A percentile compares a stretch with the other conserved stretches of the same genome.
Evolutionary conservation across 2,888 invertebrate genomes (phyloP).

Genomic region (Agriopis leucophaearia): DNA sequence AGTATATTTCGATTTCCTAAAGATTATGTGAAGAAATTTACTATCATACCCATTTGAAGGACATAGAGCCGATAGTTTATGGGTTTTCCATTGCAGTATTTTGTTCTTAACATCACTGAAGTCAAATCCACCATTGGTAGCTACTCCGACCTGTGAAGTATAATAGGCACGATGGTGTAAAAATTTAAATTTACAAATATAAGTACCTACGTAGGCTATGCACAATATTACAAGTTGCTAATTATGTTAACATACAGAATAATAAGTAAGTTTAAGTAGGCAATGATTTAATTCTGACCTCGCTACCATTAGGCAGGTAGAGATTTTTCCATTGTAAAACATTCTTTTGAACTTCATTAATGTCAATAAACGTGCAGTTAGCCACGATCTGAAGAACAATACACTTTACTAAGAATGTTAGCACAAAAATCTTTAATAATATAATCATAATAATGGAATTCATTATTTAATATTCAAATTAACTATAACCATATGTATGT

Average conservation of each 20-base stretch:
- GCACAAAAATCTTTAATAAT: too few relatives aligned
- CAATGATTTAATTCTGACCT: slow-evolving; percentile 64
- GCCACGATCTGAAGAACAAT: slow-evolving; percentile 67
- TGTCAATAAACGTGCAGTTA: slow-evolving; percentile 70
- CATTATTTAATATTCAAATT: too few relatives aligned
- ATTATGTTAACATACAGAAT: neutral
- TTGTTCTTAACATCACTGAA: slow-evolving; percentile 80
- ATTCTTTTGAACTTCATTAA: slow-evolving; percentile 75
- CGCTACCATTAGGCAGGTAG: slow-evolving; percentile 72
- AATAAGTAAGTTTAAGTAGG: neutral
- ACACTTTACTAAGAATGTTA: neutral
- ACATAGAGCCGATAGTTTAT: slow-evolving; percentile 76
- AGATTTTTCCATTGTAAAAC: slow-evolving; percentile 77
- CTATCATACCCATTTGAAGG: slow-evolving; percentile 74
- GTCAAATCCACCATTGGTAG: slow-evolving; percentile 77
- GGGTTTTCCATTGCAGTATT: slow-evolving; percentile 81
- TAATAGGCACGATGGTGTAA: neutral
- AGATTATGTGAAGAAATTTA: too few relatives aligned
- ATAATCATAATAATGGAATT: too few relatives aligned
- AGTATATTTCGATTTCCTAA: too few relatives aligned
- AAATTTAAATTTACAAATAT: neutral
- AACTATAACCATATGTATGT: too few relatives aligned
- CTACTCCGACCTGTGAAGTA: slow-evolving; percentile 67
- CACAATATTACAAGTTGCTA: too few relatives aligned
- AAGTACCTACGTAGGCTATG: too few relatives aligned